Conservation (phyloP, 2,888 invertebrate genomes). For the Monoplex corrugatus region DNA sequence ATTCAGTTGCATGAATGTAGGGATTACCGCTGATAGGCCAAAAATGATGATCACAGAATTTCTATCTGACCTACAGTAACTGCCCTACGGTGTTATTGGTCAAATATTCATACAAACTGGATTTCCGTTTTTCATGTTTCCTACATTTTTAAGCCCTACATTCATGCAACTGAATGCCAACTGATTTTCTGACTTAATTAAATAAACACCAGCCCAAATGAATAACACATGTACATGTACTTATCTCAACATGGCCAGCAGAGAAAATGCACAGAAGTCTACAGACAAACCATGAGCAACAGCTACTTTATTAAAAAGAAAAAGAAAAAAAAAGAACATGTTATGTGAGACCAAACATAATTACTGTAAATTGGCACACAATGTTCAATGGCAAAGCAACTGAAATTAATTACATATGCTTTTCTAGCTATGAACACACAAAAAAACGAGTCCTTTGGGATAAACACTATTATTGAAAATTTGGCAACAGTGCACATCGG, state of each 20-base stretch:
- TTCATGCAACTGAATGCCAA: too few relatives aligned
- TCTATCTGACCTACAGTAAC: too few relatives aligned
- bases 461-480: neutral
- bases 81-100: too few relatives aligned
- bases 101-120: too few relatives aligned
- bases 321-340: too few relatives aligned
- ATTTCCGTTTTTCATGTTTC: too few relatives aligned
- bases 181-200: too few relatives aligned
- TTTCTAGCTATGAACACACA: slow-evolving; percentile 6
- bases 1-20: too few relatives aligned
- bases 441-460: neutral
- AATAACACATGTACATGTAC: slow-evolving; percentile 20
- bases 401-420: neutral
- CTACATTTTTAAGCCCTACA: too few relatives aligned
- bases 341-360: neutral
- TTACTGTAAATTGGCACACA: neutral
- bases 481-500: slow-evolving; percentile 7
- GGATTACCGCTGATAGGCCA: too few relatives aligned
- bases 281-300: slow-evolving; percentile 13
- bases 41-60: too few relatives aligned
- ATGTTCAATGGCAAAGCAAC: slow-evolving; percentile 13
- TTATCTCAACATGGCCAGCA: slow-evolving; percentile 3
- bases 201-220: neutral
- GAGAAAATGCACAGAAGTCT: slow-evolving; percentile 13
- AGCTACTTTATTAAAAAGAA: slow-evolving; percentile 13